phyloP scores from a whole-genome alignment of 2,888 invertebrate genomes.

The Mythimna loreyi region DNA sequence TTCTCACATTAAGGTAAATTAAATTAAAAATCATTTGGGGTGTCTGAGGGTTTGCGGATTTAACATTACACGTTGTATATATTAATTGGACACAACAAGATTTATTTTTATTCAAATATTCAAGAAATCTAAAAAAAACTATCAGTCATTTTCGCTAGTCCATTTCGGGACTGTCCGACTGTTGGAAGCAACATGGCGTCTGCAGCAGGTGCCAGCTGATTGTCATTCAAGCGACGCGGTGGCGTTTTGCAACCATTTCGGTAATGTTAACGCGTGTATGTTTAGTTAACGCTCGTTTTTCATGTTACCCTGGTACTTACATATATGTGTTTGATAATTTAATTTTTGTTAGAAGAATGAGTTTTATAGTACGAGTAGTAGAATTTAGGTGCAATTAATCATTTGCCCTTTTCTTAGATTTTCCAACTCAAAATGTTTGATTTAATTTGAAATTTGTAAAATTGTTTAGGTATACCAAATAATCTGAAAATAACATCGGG shows the following conservation, averaged over 20 bases:
- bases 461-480: too few relatives aligned
- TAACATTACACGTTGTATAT: too few relatives aligned
- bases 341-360: not conserved
- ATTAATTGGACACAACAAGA: too few relatives aligned
- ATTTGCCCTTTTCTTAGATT: too few relatives aligned
- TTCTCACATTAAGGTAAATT: too few relatives aligned
- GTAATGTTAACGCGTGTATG: conserved; percentile 75
- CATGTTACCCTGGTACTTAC: conserved; percentile 48
- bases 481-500: too few relatives aligned
- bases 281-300: conserved; percentile 64
- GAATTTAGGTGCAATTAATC: too few relatives aligned
- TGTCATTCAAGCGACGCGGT: conserved; percentile 73
- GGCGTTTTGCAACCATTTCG: conserved; percentile 77
- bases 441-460: too few relatives aligned
- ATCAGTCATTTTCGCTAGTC: not conserved
- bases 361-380: not conserved
- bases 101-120: too few relatives aligned
- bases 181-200: conserved; percentile 32
- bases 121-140: not conserved
- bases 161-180: conserved; percentile 38
- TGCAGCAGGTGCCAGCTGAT: conserved; percentile 53
- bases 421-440: too few relatives aligned
- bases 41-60: too few relatives aligned
- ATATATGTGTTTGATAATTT: conserved; percentile 2
- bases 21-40: too few relatives aligned